phyloP scores from a whole-genome alignment of 2,113 vertebrate genomes.

The Elephas maximus region DNA sequence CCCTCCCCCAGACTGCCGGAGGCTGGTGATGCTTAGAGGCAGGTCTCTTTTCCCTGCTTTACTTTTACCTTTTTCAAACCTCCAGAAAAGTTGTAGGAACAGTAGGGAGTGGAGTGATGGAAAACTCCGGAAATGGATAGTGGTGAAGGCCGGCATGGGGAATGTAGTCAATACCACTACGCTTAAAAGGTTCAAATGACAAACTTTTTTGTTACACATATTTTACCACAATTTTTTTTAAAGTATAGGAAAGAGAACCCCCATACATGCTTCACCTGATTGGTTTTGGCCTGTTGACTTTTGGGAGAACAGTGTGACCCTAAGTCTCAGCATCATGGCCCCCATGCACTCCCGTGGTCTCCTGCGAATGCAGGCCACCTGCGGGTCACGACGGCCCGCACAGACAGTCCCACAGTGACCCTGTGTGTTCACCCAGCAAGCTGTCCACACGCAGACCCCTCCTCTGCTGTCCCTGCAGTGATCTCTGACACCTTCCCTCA shows the following conservation, averaged over 20 bases:
- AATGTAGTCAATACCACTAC: too few species aligned
- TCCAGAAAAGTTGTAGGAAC: neutral
- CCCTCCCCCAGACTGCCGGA: neutral
- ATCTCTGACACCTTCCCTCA: too few species aligned
- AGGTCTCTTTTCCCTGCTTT: neutral
- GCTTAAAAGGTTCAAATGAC: too few species aligned
- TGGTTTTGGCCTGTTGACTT: neutral
- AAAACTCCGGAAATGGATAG: too few species aligned
- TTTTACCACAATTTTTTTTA: neutral
- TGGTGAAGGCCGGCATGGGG: too few species aligned
- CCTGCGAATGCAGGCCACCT: neutral
- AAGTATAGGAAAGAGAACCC: neutral
- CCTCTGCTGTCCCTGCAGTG: too few species aligned
- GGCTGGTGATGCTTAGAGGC: neutral
- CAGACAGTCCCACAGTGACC: too few species aligned
- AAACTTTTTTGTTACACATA: too few species aligned
- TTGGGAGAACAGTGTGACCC: neutral
- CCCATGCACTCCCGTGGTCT: fast-evolving
- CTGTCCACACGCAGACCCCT: too few species aligned
- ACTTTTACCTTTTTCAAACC: neutral
- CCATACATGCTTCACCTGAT: fast-evolving
- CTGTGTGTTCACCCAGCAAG: too few species aligned
- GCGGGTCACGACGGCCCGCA: too few species aligned
- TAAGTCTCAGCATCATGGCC: fast-evolving
- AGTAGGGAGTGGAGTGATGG: too few species aligned